Evolutionary conservation across 2,797 vertebrate genomes (phyloP).

Genomic region (Capromys pilorides): DNA sequence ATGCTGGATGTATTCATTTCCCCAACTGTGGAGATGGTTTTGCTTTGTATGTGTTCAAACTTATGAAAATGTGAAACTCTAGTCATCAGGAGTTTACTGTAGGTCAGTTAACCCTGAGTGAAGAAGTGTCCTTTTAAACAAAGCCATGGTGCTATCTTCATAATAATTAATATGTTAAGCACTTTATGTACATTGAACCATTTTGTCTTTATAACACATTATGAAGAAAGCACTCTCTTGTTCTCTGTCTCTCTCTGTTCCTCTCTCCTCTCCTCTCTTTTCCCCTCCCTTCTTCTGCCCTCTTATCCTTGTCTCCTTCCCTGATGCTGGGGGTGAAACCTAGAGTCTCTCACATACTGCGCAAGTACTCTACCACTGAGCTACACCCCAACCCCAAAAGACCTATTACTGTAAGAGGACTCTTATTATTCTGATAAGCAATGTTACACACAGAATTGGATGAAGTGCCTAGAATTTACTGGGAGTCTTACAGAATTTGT

Average conservation of each 20-base stretch:
- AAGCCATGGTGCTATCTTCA: not conserved
- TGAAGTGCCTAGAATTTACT: not conserved
- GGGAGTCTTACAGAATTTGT: not conserved
- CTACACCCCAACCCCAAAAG: not conserved
- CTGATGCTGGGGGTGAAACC: not conserved
- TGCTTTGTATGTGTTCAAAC: not conserved
- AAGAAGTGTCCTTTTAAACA: not conserved
- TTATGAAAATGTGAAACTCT: not conserved
- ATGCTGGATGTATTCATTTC: not conserved
- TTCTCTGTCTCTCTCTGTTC: not conserved
- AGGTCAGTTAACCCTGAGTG: not conserved
- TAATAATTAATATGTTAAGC: not conserved
- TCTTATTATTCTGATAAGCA: not conserved
- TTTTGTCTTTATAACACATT: not conserved
- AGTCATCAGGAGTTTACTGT: not conserved
- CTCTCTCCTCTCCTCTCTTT: not conserved
- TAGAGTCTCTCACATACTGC: not conserved
- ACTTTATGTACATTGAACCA: not conserved
- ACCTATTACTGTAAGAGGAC: not conserved
- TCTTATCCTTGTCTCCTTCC: not conserved
- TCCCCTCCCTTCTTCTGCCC: not conserved
- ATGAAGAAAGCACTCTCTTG: not conserved
- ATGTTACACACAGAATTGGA: not conserved
- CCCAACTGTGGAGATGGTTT: not conserved
- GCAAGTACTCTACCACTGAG: not conserved